Percentiles rank a stretch among this genome's conserved stretches.
Evolutionary conservation across 2,888 invertebrate species (phyloP).

Genomic region (Laspeyria flexula): DNA sequence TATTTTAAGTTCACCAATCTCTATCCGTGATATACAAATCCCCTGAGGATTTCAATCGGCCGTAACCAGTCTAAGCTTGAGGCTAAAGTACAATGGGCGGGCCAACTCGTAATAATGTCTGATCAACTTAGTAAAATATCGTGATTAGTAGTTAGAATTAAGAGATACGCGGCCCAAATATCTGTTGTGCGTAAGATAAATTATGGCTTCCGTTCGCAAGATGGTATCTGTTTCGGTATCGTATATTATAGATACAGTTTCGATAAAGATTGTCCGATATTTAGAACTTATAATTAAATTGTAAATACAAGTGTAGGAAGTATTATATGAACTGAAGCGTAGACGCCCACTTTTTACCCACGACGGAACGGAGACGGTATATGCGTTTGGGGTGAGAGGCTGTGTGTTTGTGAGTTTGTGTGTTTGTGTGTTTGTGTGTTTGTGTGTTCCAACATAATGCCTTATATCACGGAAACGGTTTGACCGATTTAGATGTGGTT

Average conservation of each 20-base stretch:
- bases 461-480: too few relatives aligned
- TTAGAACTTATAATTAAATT: slow-evolving; percentile 26
- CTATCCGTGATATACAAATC: not conserved
- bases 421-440: too few relatives aligned
- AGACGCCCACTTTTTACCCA: too few relatives aligned
- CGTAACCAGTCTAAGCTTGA: not conserved
- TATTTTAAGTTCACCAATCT: not conserved
- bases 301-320: slow-evolving; percentile 9
- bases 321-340: not conserved
- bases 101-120: slow-evolving; percentile 10
- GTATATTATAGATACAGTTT: slow-evolving; percentile 27
- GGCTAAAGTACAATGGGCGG: slow-evolving; percentile 10
- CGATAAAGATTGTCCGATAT: slow-evolving; percentile 28
- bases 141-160: slow-evolving; percentile 42
- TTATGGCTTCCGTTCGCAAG: slow-evolving; percentile 40
- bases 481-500: too few relatives aligned
- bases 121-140: slow-evolving; percentile 27
- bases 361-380: too few relatives aligned
- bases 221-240: slow-evolving; percentile 33
- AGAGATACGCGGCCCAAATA: slow-evolving; percentile 26
- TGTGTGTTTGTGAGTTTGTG: too few relatives aligned
- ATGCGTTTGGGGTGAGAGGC: too few relatives aligned
- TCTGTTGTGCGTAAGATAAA: slow-evolving; percentile 33
- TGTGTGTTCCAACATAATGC: too few relatives aligned
- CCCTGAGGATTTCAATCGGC: not conserved